Conservation (phyloP, 2,888 invertebrate genomes). For the Cybosia mesomella region DNA sequence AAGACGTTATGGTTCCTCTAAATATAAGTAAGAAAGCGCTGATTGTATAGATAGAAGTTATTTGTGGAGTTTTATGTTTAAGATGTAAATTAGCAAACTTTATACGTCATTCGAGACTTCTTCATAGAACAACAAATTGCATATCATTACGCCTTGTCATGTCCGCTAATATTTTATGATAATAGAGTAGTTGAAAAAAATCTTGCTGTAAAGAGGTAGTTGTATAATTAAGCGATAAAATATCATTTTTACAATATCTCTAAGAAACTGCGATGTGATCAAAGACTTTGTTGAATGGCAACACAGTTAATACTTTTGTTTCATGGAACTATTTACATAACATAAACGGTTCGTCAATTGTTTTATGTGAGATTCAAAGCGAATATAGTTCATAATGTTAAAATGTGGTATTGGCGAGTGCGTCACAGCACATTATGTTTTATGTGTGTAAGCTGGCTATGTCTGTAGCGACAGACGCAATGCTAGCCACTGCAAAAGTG, state of each 20-base stretch:
- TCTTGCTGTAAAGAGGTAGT: constrained; percentile 18
- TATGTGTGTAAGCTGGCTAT: constrained; percentile 20
- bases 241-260: constrained; percentile 1
- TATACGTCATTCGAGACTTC: constrained; percentile 45
- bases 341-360: constrained; percentile 25
- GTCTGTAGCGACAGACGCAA: constrained; percentile 64
- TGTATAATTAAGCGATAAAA: constrained; percentile 16
- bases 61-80: not conserved
- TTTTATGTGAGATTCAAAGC: constrained; percentile 22
- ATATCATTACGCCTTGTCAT: constrained; percentile 59
- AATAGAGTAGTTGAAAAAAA: constrained; percentile 53
- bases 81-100: not conserved
- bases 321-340: constrained; percentile 38
- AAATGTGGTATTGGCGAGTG: constrained; percentile 17
- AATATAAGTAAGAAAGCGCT: not conserved
- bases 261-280: constrained; percentile 19
- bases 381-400: constrained; percentile 20
- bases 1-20: not conserved
- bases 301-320: constrained; percentile 22
- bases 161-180: constrained; percentile 57
- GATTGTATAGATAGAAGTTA: not conserved
- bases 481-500: constrained; percentile 58
- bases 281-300: constrained; percentile 32
- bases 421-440: constrained; percentile 7
- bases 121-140: constrained; percentile 48